phyloP scores from a whole-genome alignment of 2,113 vertebrate species.

The Xyliphius kryptos region DNA sequence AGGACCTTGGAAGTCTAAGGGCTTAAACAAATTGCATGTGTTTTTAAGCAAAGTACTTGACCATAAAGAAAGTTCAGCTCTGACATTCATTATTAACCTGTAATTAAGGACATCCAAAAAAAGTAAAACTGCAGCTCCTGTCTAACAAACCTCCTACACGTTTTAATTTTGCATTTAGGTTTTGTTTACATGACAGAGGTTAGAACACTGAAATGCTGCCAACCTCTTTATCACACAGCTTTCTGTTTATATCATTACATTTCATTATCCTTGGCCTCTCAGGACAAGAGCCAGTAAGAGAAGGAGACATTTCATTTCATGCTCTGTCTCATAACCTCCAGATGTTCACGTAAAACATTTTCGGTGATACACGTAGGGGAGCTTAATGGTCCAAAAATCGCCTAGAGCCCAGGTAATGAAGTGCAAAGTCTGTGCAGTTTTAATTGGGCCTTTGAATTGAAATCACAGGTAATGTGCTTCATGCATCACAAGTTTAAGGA shows the following conservation, averaged over 20 bases:
- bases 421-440: conserved; percentile 69
- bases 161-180: neutral
- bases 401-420: conserved; percentile 68
- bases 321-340: conserved; percentile 67
- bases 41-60: neutral
- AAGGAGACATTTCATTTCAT: conserved; percentile 66
- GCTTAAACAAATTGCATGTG: neutral
- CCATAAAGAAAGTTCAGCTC: neutral
- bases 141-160: neutral
- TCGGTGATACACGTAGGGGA: conserved; percentile 61
- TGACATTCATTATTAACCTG: neutral
- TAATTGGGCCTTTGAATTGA: conserved; percentile 69
- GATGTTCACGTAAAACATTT: conserved; percentile 71
- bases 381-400: conserved; percentile 68
- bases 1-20: neutral
- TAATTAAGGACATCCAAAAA: too few species aligned
- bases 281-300: conserved; percentile 59
- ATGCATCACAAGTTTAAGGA: conserved; percentile 63
- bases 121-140: neutral
- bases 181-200: neutral
- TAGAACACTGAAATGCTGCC: conserved; percentile 25
- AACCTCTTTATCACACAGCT: conserved; percentile 46
- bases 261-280: conserved; percentile 56
- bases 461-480: conserved; percentile 64
- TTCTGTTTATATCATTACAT: conserved; percentile 41